A percentile compares a stretch with the other conserved stretches of the same genome.
Evolutionary conservation across 2,113 vertebrate genomes (phyloP).

Genomic region (Trogon surrucura): DNA sequence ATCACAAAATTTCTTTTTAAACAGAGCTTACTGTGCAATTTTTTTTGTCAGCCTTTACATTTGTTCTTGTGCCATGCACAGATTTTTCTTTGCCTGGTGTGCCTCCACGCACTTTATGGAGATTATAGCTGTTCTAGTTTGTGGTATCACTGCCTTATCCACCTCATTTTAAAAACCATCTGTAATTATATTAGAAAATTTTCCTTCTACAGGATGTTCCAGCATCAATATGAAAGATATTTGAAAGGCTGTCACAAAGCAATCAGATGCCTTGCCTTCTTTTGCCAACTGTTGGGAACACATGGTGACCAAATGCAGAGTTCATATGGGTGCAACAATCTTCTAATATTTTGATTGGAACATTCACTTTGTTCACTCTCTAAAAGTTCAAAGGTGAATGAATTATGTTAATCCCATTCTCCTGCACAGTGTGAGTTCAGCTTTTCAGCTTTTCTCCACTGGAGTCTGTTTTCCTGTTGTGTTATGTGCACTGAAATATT

Average conservation of each 20-base stretch:
- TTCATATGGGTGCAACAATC: not conserved
- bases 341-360: slow-evolving; percentile 16
- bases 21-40: slow-evolving; percentile 15
- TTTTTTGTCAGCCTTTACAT: slow-evolving; percentile 8
- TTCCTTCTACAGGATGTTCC: not conserved
- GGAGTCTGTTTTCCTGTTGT: not conserved
- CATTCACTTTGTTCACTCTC: slow-evolving; percentile 15
- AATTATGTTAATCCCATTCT: slow-evolving; percentile 41
- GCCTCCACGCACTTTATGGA: not conserved
- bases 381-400: slow-evolving; percentile 12
- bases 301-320: not conserved
- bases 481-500: slow-evolving; percentile 30
- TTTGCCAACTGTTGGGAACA: slow-evolving; percentile 18
- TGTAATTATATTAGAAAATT: slow-evolving; percentile 10
- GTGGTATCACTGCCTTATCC: not conserved
- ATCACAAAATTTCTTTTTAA: slow-evolving; percentile 32
- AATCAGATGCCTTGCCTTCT: not conserved
- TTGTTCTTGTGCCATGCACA: not conserved
- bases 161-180: not conserved
- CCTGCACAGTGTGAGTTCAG: not conserved
- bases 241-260: not conserved
- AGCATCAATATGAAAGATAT: not conserved
- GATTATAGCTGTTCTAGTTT: slow-evolving; percentile 6
- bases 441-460: slow-evolving; percentile 36
- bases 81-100: not conserved